Evolutionary conservation across 2,113 vertebrate species (phyloP), one percentile per base, ranked within the genome.

Genomic region (Planiliza haematocheilus): DNA sequence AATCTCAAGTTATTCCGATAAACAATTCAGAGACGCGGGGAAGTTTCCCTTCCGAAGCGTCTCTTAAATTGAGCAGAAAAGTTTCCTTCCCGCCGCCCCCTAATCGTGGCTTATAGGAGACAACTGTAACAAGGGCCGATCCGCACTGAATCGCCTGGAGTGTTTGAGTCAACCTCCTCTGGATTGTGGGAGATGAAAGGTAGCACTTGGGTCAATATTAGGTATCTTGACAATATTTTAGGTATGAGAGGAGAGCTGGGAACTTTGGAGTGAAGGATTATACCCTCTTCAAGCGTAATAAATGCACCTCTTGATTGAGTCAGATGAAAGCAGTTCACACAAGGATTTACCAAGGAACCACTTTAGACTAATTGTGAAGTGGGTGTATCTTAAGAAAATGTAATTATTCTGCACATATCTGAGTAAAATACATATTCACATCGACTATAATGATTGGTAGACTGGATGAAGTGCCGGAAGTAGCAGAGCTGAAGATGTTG

Each of bases 1-100:
- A 89, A 84, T 86, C 66, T 63, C 16, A 77, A 76, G 65, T 81
- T 75, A 60, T 63, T 73, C 58, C 68, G 38, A 83, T 66, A 77
- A 91, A 87, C 77, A 76, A 69, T 78, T 74, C 58, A 36, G 38
- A 48, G 70, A 64, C 20, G 57, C 77, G 68, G 74, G 20, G 46
- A 79, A 81, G 76, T 80, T 75, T 74, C 64, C 17, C 56, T 56
- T 81, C 48, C 58, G 77, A 83, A 78, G 69, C 51, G 45, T 65
- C 37, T 45, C 53, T 74, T 77, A 63, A 81, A 75, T 67, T 56
- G 36, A 81, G 59, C 38, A 4, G 68, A 72, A 81, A 75, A 62
- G 38, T 79, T 85, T 77, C 45, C 38, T 46, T 81, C n/a, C 24
- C 45, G 34, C 41, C 38, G 61, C 69, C 74, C 68, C 16, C 41